Percentiles rank a stretch among this genome's conserved stretches.
Conservation (phyloP, 92 coral and sea anemone species). For the Paragorgia papillata region DNA sequence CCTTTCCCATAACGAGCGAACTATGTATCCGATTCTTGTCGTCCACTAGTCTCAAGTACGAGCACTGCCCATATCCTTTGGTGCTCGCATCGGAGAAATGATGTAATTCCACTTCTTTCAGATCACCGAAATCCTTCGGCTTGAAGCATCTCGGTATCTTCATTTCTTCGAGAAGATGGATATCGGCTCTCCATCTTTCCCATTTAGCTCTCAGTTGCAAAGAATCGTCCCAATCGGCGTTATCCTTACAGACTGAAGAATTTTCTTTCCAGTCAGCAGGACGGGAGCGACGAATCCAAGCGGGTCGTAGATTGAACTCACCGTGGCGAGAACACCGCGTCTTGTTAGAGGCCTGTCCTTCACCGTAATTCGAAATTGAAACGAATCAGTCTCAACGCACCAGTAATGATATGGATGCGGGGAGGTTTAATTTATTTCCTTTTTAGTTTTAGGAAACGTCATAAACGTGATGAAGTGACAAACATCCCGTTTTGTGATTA, state of each 20-base stretch:
- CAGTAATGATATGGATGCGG: too few relatives aligned
- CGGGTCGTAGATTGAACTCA: constrained; percentile 18
- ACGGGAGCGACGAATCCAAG: too few relatives aligned
- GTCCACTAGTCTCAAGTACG: constrained; percentile 27
- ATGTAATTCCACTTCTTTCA: neutral
- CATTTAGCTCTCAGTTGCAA: too few relatives aligned
- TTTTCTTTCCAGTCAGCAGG: neutral
- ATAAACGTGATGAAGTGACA: too few relatives aligned
- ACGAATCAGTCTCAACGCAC: neutral
- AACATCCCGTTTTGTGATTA: too few relatives aligned
- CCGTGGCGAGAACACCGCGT: constrained; percentile 7
- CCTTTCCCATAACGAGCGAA: constrained; percentile 61
- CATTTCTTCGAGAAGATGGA: neutral
- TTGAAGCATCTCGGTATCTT: neutral
- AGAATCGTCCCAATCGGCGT: too few relatives aligned
- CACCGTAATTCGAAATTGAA: constrained; percentile 6
- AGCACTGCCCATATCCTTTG: constrained; percentile 6
- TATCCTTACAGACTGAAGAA: neutral
- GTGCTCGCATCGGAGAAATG: too few relatives aligned
- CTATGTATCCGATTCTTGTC: constrained; percentile 45
- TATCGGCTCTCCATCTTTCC: neutral
- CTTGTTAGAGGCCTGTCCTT: constrained; percentile 20
- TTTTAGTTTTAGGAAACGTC: too few relatives aligned
- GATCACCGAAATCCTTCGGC: neutral
- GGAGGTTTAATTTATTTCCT: too few relatives aligned